A percentile compares a stretch with the other conserved stretches of the same genome.
Evolutionary conservation across 2,888 invertebrate species (phyloP).

Genomic region (Napeogenes sylphis): DNA sequence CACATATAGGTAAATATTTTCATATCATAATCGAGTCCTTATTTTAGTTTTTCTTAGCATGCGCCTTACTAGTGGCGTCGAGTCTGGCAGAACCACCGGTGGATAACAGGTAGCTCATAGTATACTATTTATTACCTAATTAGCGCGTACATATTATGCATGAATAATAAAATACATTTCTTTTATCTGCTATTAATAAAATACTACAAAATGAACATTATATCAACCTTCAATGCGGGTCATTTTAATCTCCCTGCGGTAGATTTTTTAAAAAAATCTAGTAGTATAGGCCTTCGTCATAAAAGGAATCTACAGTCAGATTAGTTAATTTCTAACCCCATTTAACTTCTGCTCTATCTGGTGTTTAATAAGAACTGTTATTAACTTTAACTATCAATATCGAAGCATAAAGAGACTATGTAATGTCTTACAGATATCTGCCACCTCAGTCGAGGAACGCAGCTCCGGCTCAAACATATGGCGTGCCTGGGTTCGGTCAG

Average conservation of each 20-base stretch:
- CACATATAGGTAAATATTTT: not conserved
- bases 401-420: not conserved
- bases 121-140: not conserved
- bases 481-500: conserved; percentile 39
- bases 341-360: not conserved
- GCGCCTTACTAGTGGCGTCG: conserved; percentile 41
- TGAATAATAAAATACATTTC: not conserved
- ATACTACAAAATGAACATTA: too few species aligned
- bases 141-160: not conserved
- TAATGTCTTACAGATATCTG: conserved; percentile 47
- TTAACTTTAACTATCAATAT: not conserved
- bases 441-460: conserved; percentile 57
- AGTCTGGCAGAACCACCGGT: conserved; percentile 61
- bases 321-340: not conserved
- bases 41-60: conserved; percentile 50
- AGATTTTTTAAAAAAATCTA: too few species aligned
- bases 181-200: not conserved
- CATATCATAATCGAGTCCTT: not conserved
- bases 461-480: conserved; percentile 57
- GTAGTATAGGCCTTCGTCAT: too few species aligned
- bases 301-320: not conserved
- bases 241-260: not conserved
- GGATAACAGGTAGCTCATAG: conserved; percentile 47
- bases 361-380: not conserved
- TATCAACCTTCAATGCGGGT: not conserved